Percentiles rank a stretch among this genome's conserved stretches.
These are phyloP conservation scores for Bergia puertoricense DNA, from an alignment of 92 coral and sea anemone species.

Conservation along the genomic window DNA sequence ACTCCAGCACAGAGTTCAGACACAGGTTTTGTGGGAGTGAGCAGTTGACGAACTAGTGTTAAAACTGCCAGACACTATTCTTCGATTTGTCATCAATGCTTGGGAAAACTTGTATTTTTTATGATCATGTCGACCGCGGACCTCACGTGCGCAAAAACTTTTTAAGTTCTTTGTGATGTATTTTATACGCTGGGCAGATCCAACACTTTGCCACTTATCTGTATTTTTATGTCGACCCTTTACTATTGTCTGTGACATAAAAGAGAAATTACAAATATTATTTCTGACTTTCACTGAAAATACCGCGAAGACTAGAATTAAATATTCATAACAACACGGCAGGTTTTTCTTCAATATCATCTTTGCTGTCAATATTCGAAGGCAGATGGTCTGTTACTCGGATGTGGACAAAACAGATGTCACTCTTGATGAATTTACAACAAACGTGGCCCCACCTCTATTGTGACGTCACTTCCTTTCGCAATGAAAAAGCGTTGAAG, in stretches of 20 bases:
- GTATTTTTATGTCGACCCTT: not conserved
- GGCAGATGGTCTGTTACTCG: constrained; percentile 80
- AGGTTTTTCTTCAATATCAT: constrained; percentile 55
- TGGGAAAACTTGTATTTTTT: constrained; percentile 31
- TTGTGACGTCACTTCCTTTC: constrained; percentile 83
- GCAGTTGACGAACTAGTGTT: not conserved
- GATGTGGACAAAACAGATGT: constrained; percentile 59
- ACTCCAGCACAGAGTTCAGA: not conserved
- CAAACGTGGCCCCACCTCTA: constrained; percentile 67
- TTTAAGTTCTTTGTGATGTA: not conserved
- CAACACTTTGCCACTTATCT: not conserved
- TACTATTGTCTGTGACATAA: not conserved
- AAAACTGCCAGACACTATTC: constrained; percentile 11
- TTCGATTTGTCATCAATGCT: constrained; percentile 21
- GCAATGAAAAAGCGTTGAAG: constrained; percentile 19
- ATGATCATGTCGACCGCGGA: constrained; percentile 21
- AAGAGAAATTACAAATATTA: constrained; percentile 34
- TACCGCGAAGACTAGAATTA: constrained; percentile 62
- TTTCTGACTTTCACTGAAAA: constrained; percentile 26
- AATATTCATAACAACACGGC: constrained; percentile 66
- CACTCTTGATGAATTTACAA: constrained; percentile 56
- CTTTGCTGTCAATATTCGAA: constrained; percentile 52
- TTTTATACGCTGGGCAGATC: not conserved
- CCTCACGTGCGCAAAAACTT: constrained; percentile 16
- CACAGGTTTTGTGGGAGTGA: not conserved